Conservation (phyloP, 2,113 vertebrate species). For the Alosa alosa region DNA sequence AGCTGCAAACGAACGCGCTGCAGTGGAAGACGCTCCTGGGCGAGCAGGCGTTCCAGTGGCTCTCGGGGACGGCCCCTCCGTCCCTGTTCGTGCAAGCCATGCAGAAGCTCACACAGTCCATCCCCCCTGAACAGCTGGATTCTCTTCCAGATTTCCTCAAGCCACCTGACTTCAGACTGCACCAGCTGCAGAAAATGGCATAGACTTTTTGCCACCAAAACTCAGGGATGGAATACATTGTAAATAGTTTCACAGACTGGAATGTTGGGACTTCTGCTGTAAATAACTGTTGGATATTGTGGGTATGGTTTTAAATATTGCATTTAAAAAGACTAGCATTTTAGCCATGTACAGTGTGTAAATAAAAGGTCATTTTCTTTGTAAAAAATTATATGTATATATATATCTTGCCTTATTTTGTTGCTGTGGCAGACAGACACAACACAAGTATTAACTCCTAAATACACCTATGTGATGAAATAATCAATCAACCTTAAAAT, state of each 20-base stretch:
- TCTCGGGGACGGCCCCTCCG: constrained; percentile 77
- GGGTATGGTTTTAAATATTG: constrained; percentile 17
- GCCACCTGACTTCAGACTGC: constrained; percentile 76
- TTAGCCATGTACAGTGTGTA: neutral
- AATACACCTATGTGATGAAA: neutral
- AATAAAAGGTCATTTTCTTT: neutral
- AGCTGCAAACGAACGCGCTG: constrained; percentile 70
- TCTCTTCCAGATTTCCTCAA: constrained; percentile 83
- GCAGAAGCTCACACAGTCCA: constrained; percentile 81
- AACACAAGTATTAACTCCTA: neutral
- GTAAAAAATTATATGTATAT: neutral
- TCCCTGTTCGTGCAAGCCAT: constrained; percentile 82
- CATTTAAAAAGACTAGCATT: neutral
- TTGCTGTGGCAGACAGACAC: neutral
- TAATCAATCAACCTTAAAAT: neutral
- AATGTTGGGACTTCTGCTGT: constrained; percentile 20
- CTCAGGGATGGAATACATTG: neutral
- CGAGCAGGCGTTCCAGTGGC: constrained; percentile 77
- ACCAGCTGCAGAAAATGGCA: constrained; percentile 25
- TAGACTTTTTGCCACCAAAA: neutral
- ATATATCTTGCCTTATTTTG: neutral
- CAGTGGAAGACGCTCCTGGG: constrained; percentile 82
- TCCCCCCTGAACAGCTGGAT: constrained; percentile 75
- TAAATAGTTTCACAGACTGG: neutral
- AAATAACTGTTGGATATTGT: constrained; percentile 23